Conservation (phyloP, 1,140 invertebrate genomes). For the Onthophagus taurus region DNA sequence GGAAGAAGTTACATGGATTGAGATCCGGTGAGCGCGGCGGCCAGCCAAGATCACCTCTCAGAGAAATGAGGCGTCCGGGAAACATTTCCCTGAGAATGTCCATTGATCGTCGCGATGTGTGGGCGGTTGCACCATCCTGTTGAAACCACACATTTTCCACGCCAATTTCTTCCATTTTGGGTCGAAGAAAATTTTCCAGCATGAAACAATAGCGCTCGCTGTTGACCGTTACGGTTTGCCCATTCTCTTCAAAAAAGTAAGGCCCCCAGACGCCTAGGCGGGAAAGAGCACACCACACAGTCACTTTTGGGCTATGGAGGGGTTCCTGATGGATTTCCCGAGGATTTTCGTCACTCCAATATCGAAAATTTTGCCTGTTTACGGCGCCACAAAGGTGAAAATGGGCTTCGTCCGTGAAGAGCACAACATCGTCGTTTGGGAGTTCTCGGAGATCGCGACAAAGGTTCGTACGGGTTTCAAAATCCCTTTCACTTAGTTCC, state of each 20-base stretch:
- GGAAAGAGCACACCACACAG: constrained; percentile 27
- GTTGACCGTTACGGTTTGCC: background rate
- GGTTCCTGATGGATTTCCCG: background rate
- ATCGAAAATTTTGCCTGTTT: constrained; percentile 5
- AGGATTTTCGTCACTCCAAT: constrained; percentile 7
- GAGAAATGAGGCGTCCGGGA: constrained; percentile 23
- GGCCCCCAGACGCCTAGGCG: constrained; percentile 18
- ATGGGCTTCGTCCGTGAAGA: background rate
- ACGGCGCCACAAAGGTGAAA: background rate
- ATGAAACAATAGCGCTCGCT: constrained; percentile 2
- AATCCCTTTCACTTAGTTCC: constrained; percentile 12
- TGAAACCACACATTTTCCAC: background rate
- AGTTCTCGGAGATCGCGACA: constrained; percentile 1
- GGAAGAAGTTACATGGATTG: constrained; percentile 4
- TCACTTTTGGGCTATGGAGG: constrained; percentile 1
- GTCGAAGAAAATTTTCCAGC: constrained; percentile 4
- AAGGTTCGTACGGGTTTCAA: constrained; percentile 4
- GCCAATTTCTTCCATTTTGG: background rate
- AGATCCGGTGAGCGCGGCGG: constrained; percentile 6
- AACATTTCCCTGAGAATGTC: constrained; percentile 20
- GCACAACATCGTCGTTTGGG: constrained; percentile 1
- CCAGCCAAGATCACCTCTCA: constrained; percentile 4
- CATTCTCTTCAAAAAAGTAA: constrained; percentile 18
- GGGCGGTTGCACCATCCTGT: constrained; percentile 12
- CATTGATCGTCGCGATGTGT: constrained; percentile 24